These are phyloP conservation scores for Shargacucullia verbasci DNA, from an alignment of 2,888 invertebrate genomes.

Conservation along the genomic window DNA sequence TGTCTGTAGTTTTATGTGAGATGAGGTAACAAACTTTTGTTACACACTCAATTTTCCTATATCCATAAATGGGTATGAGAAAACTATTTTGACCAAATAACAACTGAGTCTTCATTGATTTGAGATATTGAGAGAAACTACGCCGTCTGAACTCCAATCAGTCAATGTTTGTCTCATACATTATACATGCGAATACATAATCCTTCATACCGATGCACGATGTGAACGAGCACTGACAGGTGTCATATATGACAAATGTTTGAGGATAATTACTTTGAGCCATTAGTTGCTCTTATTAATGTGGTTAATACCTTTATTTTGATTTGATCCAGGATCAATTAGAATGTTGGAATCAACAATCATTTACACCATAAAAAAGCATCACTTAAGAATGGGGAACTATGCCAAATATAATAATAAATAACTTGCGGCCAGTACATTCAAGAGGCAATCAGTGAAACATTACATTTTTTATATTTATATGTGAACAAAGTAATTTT, in stretches of 20 bases:
- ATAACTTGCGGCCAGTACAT: too few relatives aligned
- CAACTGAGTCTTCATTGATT: slow-evolving; percentile 5
- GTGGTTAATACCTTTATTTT: too few relatives aligned
- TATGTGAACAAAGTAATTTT: too few relatives aligned
- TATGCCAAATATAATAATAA: too few relatives aligned
- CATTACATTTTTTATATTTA: too few relatives aligned
- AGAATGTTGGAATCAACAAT: too few relatives aligned
- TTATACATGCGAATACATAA: slow-evolving; percentile 45
- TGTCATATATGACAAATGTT: slow-evolving; percentile 38
- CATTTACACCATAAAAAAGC: too few relatives aligned
- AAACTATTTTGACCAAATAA: slow-evolving; percentile 1
- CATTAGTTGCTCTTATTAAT: slow-evolving; percentile 29
- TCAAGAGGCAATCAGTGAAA: too few relatives aligned
- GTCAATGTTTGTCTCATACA: slow-evolving; percentile 34
- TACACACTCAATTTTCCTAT: background rate
- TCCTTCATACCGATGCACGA: slow-evolving; percentile 19
- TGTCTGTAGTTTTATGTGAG: too few relatives aligned
- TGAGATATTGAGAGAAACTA: background rate
- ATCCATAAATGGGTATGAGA: background rate
- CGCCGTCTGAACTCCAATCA: slow-evolving; percentile 26
- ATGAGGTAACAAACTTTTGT: background rate
- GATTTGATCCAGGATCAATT: too few relatives aligned
- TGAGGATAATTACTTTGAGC: slow-evolving; percentile 22
- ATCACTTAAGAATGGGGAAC: too few relatives aligned
- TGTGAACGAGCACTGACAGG: slow-evolving; percentile 28